Evolutionary conservation across 2,113 vertebrate species (phyloP).

Genomic region (Myotis yumanensis): DNA sequence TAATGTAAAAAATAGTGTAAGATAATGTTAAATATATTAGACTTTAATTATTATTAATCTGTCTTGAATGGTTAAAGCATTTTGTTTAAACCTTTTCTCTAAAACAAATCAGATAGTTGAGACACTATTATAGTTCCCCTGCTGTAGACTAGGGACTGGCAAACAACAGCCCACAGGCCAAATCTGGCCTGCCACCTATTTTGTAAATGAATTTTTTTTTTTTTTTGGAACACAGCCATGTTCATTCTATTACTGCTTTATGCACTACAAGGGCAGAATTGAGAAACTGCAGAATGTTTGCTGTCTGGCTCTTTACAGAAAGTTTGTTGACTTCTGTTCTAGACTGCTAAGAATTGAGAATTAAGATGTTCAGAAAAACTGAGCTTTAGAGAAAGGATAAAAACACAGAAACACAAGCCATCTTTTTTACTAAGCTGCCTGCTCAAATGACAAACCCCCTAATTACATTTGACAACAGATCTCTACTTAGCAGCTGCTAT

Average conservation of each 20-base stretch:
- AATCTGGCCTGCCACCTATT: not conserved
- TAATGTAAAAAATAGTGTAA: constrained; percentile 30
- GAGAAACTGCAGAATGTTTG: constrained; percentile 34
- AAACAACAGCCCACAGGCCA: not conserved
- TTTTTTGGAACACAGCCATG: not conserved
- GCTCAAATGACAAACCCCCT: constrained; percentile 9
- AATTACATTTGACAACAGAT: constrained; percentile 43
- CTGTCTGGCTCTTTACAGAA: not conserved
- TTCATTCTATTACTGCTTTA: not conserved
- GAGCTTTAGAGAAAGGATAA: constrained; percentile 28
- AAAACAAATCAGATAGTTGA: constrained; percentile 37
- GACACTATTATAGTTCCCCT: not conserved
- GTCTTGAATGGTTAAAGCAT: not conserved
- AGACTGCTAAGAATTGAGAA: constrained; percentile 39
- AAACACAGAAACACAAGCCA: constrained; percentile 43
- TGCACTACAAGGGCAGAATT: not conserved
- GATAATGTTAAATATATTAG: constrained; percentile 35
- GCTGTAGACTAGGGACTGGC: not conserved
- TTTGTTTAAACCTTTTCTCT: constrained; percentile 38
- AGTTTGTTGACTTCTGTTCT: not conserved
- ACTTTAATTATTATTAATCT: constrained; percentile 36
- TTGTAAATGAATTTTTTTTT: constrained; percentile 48
- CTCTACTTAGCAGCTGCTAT: constrained; percentile 27
- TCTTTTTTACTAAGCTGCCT: constrained; percentile 40
- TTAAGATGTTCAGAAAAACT: constrained; percentile 59